Percentiles rank a stretch among this genome's conserved stretches.
These are phyloP conservation scores for Potorous gilbertii DNA, from an alignment of 2,797 vertebrate genomes.

Conservation along the genomic window DNA sequence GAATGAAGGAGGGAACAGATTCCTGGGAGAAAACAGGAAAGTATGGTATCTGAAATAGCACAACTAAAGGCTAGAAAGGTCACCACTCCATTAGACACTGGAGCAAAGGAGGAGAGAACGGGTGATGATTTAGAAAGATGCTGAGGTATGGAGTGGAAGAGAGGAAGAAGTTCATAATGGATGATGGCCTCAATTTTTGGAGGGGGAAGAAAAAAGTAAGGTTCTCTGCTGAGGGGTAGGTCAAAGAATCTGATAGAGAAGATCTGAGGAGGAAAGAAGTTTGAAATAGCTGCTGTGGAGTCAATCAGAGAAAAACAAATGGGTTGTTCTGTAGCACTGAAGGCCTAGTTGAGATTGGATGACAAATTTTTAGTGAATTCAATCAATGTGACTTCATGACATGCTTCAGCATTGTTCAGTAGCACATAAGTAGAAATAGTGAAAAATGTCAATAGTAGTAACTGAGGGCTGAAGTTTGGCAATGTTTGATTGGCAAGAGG, in stretches of 20 bases:
- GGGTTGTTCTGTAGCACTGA: neutral
- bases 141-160: neutral
- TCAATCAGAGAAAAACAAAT: neutral
- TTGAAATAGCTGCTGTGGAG: neutral
- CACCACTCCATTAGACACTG: neutral
- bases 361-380: neutral
- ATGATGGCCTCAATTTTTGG: neutral
- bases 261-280: neutral
- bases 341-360: neutral
- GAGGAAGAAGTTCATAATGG: neutral
- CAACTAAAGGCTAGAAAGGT: neutral
- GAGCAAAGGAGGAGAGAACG: neutral
- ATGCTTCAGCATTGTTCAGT: neutral
- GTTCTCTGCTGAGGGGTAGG: neutral
- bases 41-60: neutral
- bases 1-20: neutral
- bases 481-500: neutral
- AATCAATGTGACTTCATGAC: neutral
- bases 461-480: neutral
- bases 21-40: neutral
- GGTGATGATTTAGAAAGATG: neutral
- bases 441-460: neutral
- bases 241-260: neutral
- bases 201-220: neutral
- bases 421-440: neutral